phyloP scores from a whole-genome alignment of 1,140 invertebrate genomes.

The Ruditapes philippinarum region DNA sequence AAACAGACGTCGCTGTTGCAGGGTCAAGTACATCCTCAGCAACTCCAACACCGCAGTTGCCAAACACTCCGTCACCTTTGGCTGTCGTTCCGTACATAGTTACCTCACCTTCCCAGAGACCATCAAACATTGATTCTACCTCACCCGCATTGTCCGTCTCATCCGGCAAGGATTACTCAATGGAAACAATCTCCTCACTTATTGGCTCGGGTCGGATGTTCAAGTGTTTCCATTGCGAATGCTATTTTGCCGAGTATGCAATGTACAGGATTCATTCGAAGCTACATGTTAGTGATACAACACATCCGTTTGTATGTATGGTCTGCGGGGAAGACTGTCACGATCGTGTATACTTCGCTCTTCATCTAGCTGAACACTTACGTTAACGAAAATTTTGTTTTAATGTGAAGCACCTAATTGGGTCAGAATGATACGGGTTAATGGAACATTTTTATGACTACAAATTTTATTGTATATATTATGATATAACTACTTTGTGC shows the following conservation, averaged over 20 bases:
- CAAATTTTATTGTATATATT: slow-evolving; percentile 39
- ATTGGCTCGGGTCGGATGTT: slow-evolving; percentile 79
- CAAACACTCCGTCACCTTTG: slow-evolving; percentile 39
- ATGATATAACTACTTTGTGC: background rate
- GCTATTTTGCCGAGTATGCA: slow-evolving; percentile 83
- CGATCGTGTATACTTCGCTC: slow-evolving; percentile 80
- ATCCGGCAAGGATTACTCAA: slow-evolving; percentile 71
- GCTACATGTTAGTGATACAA: slow-evolving; percentile 75
- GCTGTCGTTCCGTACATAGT: slow-evolving; percentile 51
- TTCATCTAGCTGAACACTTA: slow-evolving; percentile 83
- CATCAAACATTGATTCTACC: slow-evolving; percentile 42
- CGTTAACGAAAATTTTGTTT: slow-evolving; percentile 54
- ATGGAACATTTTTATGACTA: slow-evolving; percentile 18
- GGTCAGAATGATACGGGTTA: slow-evolving; percentile 32
- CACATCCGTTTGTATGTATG: slow-evolving; percentile 79
- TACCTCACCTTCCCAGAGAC: slow-evolving; percentile 29
- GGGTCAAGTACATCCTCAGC: slow-evolving; percentile 43
- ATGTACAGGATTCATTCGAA: slow-evolving; percentile 84
- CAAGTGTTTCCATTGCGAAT: slow-evolving; percentile 82
- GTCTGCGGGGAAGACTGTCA: slow-evolving; percentile 82
- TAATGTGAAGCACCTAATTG: background rate
- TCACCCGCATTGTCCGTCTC: slow-evolving; percentile 60
- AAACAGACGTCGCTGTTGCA: background rate
- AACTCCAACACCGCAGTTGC: slow-evolving; percentile 69
- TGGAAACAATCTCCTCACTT: slow-evolving; percentile 77